These are phyloP conservation scores for Heliconius hermathena DNA, from an alignment of 1,140 invertebrate genomes.

Conservation along the genomic window DNA sequence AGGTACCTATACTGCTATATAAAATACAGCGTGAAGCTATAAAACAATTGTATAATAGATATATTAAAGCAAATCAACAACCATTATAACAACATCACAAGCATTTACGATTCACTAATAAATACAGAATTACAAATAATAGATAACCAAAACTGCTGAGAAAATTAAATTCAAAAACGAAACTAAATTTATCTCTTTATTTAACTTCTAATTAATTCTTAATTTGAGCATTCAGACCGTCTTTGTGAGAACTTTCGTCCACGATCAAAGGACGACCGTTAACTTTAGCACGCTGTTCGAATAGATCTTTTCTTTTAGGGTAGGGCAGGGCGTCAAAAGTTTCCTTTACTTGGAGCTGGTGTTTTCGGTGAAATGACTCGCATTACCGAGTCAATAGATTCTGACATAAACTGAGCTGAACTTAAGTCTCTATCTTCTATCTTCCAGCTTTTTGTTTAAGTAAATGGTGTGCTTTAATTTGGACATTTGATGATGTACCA, in stretches of 20 bases:
- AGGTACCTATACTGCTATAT: too few species aligned
- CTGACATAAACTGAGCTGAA: slow-evolving; percentile 53
- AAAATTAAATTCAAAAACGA: slow-evolving; percentile 14
- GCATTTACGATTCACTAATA: slow-evolving; percentile 46
- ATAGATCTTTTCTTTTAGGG: slow-evolving; percentile 66
- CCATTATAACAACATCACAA: slow-evolving; percentile 53
- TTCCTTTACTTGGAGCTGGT: slow-evolving; percentile 69
- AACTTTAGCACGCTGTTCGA: slow-evolving; percentile 61
- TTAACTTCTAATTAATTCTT: slow-evolving; percentile 70
- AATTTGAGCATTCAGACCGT: slow-evolving; percentile 50
- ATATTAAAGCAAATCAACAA: slow-evolving; percentile 53
- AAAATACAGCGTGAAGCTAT: too few species aligned
- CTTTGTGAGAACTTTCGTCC: slow-evolving; percentile 56
- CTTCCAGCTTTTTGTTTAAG: slow-evolving; percentile 51
- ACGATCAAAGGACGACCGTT: slow-evolving; percentile 68
- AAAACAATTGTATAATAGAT: not conserved
- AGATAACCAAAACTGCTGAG: not conserved
- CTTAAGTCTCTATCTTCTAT: slow-evolving; percentile 40
- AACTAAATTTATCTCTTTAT: slow-evolving; percentile 61
- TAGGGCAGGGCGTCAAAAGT: slow-evolving; percentile 56
- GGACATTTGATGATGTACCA: slow-evolving; percentile 47
- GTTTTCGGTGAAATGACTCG: slow-evolving; percentile 72
- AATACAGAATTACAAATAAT: not conserved
- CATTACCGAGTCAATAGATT: slow-evolving; percentile 73
- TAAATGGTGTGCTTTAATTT: slow-evolving; percentile 46